Base-by-base conservation (phyloP, 2,888 invertebrate genomes). In the Drosophila birchii region DNA sequence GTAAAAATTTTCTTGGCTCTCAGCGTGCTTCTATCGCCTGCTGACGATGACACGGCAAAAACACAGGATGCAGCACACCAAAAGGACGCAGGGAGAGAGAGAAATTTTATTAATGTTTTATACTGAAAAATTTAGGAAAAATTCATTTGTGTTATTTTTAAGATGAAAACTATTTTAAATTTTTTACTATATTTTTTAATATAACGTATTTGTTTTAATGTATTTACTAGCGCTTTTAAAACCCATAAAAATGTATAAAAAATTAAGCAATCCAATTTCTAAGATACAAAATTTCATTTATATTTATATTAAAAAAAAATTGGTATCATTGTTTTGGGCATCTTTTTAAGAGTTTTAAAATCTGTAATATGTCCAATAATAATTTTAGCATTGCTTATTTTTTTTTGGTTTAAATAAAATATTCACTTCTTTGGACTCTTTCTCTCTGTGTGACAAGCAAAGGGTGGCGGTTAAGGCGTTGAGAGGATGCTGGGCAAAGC, bases 401-500 rank as follows among this genome's bases (percentile, higher is more conserved):
- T 29, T 29, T 8, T 29, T 8, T n/a, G n/a, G n/a, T 32, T 12
- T 14, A 26, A 26, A 0, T 16, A 36, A 8, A 41, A 41, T 6
- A 41, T n/a, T 5, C 18, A 0, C 5, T 18, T 11, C 1, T 2
- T 12, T 12, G 2, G 11, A 1, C 5, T 18, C 5, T 41, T 49
- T 51, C 34, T 36, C 9, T 20, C 34, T 11, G 34, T 51, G 51
- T 51, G 29, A 9, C 41, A 41, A 44, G 44, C 7, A n/a, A 16
- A 14, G 61, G 47, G 18, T 18, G 34, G 16, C 32, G 43, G 16
- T 26, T 26, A 57, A 58, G 57, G 62, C 58, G 58, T 29, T 44
- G 36, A 45, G 62, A 51, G 62, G 62, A 62, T 66, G 67, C 66
- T 32, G 67, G 47, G 67, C 67, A 56, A 67, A 83, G 83, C 83